These are phyloP conservation scores for Erebia palarica DNA, from an alignment of 2,888 invertebrate species.

Conservation along the genomic window DNA sequence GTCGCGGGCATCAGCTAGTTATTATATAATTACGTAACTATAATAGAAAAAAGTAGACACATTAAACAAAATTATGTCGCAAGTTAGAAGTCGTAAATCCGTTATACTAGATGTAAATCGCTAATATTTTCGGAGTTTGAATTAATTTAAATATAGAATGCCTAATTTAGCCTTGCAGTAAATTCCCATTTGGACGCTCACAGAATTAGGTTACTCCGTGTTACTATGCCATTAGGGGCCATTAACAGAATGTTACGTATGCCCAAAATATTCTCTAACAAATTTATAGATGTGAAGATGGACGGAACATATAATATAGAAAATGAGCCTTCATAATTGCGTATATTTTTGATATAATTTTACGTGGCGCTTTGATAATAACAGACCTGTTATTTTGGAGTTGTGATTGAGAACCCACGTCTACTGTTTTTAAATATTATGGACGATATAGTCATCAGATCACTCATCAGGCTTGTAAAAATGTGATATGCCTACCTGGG, in stretches of 20 bases:
- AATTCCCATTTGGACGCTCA: slow-evolving; percentile 54
- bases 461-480: not conserved
- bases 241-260: slow-evolving; percentile 69
- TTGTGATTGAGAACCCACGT: not conserved
- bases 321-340: slow-evolving; percentile 8
- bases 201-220: slow-evolving; percentile 60
- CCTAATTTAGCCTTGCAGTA: slow-evolving; percentile 31
- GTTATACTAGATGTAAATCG: slow-evolving; percentile 22
- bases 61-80: not conserved
- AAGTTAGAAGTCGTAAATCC: slow-evolving; percentile 21
- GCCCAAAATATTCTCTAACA: slow-evolving; percentile 59
- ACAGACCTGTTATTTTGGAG: not conserved
- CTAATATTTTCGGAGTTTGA: slow-evolving; percentile 22
- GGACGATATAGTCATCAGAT: not conserved
- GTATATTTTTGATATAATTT: slow-evolving; percentile 10
- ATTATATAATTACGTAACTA: not conserved
- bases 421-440: not conserved
- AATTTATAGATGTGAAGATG: slow-evolving; percentile 48
- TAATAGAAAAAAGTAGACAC: slow-evolving; percentile 1
- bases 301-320: slow-evolving; percentile 24
- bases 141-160: slow-evolving; percentile 31
- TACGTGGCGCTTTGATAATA: slow-evolving; percentile 1
- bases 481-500: too few relatives aligned
- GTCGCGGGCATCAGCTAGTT: too few relatives aligned
- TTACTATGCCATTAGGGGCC: slow-evolving; percentile 62